Conservation (phyloP, 2,797 vertebrate genomes). For the Sebastes nivosus region DNA sequence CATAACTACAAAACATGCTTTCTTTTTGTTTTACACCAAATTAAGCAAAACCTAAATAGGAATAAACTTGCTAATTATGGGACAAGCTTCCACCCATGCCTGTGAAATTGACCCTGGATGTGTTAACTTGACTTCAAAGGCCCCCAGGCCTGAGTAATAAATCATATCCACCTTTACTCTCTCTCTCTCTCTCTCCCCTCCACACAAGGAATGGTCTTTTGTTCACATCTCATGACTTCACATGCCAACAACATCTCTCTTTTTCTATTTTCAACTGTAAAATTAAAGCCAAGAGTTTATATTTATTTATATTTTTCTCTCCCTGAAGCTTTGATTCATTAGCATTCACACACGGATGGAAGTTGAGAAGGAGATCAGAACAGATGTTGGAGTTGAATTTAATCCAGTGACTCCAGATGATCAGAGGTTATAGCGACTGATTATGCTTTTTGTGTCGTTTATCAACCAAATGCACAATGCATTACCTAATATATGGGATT, state of each 20-base stretch:
- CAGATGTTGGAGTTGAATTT: neutral
- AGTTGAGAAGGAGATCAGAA: neutral
- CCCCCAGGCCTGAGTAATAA: slow-evolving; percentile 44
- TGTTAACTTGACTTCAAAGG: slow-evolving; percentile 68
- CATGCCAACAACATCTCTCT: neutral
- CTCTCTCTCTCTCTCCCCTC: too few species aligned
- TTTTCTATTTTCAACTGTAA: neutral
- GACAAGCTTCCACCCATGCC: slow-evolving; percentile 36
- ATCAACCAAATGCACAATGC: neutral
- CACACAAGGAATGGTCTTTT: slow-evolving; percentile 37
- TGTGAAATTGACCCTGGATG: slow-evolving; percentile 54
- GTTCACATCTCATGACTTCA: slow-evolving; percentile 52
- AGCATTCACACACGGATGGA: neutral
- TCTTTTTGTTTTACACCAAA: neutral
- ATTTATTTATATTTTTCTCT: neutral
- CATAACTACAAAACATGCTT: neutral
- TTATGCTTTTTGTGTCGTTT: neutral
- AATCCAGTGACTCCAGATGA: neutral
- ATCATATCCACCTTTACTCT: slow-evolving; percentile 51
- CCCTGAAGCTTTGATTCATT: slow-evolving; percentile 2
- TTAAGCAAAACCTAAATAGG: slow-evolving; percentile 13
- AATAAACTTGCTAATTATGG: slow-evolving; percentile 31
- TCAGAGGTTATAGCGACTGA: neutral
- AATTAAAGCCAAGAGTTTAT: neutral
- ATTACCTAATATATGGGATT: neutral